Percentiles rank a stretch among this genome's conserved stretches.
These are phyloP conservation scores for Cheilosia vulpina DNA, from an alignment of 2,888 invertebrate genomes.

Conservation along the genomic window DNA sequence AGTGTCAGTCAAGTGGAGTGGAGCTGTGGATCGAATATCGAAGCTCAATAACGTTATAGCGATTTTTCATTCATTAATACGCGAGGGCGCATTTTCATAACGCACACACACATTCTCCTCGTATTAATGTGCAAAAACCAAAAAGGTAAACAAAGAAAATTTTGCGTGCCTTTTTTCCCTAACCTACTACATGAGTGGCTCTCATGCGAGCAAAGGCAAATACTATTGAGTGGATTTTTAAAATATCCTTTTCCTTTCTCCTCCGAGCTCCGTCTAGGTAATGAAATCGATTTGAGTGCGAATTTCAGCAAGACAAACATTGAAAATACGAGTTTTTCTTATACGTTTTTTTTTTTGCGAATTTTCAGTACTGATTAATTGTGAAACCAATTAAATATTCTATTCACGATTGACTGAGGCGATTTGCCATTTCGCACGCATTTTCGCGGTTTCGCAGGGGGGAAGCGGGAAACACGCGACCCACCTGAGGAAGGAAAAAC, in stretches of 20 bases:
- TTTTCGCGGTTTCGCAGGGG: not conserved
- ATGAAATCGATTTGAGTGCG: constrained; percentile 31
- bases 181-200: not conserved
- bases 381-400: constrained; percentile 21
- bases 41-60: not conserved
- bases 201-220: not conserved
- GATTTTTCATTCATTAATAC: constrained; percentile 30
- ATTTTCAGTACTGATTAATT: not conserved
- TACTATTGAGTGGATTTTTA: constrained; percentile 12
- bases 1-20: not conserved
- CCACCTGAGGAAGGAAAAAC: constrained; percentile 16
- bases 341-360: constrained; percentile 2
- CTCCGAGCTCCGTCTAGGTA: not conserved
- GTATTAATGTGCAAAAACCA: not conserved
- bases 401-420: not conserved
- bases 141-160: constrained; percentile 60
- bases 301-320: not conserved
- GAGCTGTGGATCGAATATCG: too few relatives aligned
- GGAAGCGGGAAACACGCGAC: not conserved
- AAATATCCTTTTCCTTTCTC: constrained; percentile 6
- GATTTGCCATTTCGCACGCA: constrained; percentile 9
- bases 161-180: not conserved
- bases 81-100: constrained; percentile 6
- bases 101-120: constrained; percentile 3
- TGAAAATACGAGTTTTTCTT: not conserved